Evolutionary conservation across 53 echinoderm and acorn worm species (phyloP).

Genomic region (Echinarachnius parma): DNA sequence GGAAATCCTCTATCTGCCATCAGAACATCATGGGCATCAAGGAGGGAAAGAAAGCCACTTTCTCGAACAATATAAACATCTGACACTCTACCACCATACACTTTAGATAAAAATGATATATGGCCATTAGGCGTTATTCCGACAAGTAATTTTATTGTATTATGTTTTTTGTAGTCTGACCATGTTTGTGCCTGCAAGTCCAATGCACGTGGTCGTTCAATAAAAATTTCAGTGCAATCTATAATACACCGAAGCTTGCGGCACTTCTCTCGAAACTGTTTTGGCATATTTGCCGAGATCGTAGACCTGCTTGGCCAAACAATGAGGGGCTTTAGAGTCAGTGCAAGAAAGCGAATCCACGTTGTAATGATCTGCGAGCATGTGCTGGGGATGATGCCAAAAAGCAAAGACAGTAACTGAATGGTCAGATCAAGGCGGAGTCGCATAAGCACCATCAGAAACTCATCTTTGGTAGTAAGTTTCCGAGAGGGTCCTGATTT

Average conservation of each 20-base stretch:
- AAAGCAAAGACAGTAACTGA: slow-evolving; percentile 3
- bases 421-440: slow-evolving; percentile 14
- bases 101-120: slow-evolving; percentile 60
- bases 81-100: slow-evolving; percentile 66
- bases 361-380: slow-evolving; percentile 43
- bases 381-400: slow-evolving; percentile 10
- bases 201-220: slow-evolving; percentile 43
- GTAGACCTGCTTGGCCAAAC: too few species aligned
- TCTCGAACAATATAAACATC: slow-evolving; percentile 49
- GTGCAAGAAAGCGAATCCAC: slow-evolving; percentile 48
- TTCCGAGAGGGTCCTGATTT: slow-evolving; percentile 20
- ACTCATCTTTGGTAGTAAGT: neutral
- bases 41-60: slow-evolving; percentile 44
- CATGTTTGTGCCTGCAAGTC: slow-evolving; percentile 56
- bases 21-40: slow-evolving; percentile 55
- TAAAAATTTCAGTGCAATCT: slow-evolving; percentile 71
- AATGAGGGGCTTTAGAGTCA: too few species aligned
- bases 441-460: slow-evolving; percentile 28
- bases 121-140: slow-evolving; percentile 56
- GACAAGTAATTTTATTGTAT: slow-evolving; percentile 56
- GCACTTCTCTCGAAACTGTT: slow-evolving; percentile 42
- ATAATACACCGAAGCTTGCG: slow-evolving; percentile 41
- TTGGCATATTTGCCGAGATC: too few species aligned
- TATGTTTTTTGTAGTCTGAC: slow-evolving; percentile 68
- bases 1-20: slow-evolving; percentile 62